Evolutionary conservation across 2,113 vertebrate species (phyloP).

Genomic region (Paracanthobrama guichenoti): DNA sequence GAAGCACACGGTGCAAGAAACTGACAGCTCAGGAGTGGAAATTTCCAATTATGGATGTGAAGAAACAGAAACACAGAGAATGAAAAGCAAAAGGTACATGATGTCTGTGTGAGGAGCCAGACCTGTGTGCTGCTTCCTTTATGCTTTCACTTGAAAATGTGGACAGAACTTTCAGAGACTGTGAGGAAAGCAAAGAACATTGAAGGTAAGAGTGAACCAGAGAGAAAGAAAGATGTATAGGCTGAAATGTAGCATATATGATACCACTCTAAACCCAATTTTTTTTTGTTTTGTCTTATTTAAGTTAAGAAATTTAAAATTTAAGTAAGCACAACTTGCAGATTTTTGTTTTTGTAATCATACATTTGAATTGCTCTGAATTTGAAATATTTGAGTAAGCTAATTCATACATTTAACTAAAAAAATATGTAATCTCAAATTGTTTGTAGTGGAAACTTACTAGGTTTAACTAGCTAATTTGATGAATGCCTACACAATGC

Average conservation of each 20-base stretch:
- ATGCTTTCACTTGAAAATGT: slow-evolving; percentile 63
- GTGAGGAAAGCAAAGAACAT: slow-evolving; percentile 38
- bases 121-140: slow-evolving; percentile 32
- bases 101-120: slow-evolving; percentile 8
- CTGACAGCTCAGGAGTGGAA: slow-evolving; percentile 68
- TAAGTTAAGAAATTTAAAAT: too few relatives aligned
- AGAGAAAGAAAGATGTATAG: background rate
- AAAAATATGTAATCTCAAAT: too few relatives aligned
- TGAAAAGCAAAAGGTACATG: slow-evolving; percentile 56
- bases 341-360: too few relatives aligned
- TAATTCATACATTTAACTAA: too few relatives aligned
- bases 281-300: too few relatives aligned
- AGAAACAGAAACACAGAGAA: slow-evolving; percentile 65
- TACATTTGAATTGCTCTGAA: too few relatives aligned
- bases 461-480: too few relatives aligned
- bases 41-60: slow-evolving; percentile 75
- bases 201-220: slow-evolving; percentile 29
- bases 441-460: too few relatives aligned
- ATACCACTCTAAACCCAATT: background rate
- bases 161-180: slow-evolving; percentile 55
- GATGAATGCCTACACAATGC: too few relatives aligned
- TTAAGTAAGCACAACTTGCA: too few relatives aligned
- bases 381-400: too few relatives aligned
- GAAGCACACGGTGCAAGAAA: slow-evolving; percentile 68
- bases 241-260: background rate